Conservation (phyloP, 37 sponge, comb jelly and placozoan species). For the Eunapius fragilis region DNA sequence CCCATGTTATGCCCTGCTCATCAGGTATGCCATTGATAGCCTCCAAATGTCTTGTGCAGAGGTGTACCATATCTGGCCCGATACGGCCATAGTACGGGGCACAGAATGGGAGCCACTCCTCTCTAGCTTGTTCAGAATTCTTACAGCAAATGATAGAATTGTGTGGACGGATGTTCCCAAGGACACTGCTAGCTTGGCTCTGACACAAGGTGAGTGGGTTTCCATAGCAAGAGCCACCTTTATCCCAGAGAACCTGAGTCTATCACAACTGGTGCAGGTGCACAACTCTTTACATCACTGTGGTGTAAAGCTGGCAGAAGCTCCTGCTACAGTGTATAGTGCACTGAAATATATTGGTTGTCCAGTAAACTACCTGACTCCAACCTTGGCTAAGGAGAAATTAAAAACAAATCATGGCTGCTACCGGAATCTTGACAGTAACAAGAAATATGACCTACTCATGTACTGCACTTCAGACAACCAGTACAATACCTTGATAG, state of each 20-base stretch:
- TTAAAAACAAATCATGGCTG: background rate
- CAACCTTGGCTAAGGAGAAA: background rate
- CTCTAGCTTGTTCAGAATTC: background rate
- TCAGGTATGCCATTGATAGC: background rate
- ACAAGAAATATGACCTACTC: conserved; percentile 14
- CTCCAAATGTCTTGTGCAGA: background rate
- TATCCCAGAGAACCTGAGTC: background rate
- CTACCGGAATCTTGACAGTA: background rate
- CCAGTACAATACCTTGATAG: conserved; percentile 6
- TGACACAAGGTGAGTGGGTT: background rate
- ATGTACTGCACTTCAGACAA: conserved; percentile 25
- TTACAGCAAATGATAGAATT: background rate
- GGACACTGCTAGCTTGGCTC: background rate
- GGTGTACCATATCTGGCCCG: conserved; percentile 34
- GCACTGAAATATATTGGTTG: background rate
- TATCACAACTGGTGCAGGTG: background rate
- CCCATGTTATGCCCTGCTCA: conserved; percentile 27
- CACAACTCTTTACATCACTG: conserved; percentile 2
- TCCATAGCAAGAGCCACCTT: background rate
- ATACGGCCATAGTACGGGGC: background rate
- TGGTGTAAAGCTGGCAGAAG: conserved; percentile 2
- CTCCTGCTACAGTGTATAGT: conserved; percentile 4
- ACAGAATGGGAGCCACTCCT: conserved; percentile 24
- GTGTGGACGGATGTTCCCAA: background rate
- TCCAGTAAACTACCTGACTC: background rate